Percentiles rank a stretch among this genome's conserved stretches.
Evolutionary conservation across 2,797 vertebrate genomes (phyloP).

Genomic region (Lindbergichthys nudifrons): DNA sequence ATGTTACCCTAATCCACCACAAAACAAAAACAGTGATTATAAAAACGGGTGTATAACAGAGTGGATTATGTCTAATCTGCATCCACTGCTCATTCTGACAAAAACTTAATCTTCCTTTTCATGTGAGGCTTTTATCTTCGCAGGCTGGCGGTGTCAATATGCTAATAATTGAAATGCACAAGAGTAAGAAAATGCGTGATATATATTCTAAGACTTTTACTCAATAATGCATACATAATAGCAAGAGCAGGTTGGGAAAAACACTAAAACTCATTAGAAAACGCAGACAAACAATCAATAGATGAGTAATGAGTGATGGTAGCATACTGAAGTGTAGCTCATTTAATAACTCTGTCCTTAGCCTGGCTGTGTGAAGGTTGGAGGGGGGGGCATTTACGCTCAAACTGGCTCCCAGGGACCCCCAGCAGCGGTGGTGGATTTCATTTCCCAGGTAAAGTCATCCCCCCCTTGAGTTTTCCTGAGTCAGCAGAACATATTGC

Average conservation of each 20-base stretch:
- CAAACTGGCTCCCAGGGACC: background rate
- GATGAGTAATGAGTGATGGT: conserved; percentile 12
- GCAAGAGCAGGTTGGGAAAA: background rate
- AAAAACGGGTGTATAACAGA: background rate
- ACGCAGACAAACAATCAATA: conserved; percentile 22
- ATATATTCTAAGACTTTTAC: background rate
- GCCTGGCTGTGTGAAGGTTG: conserved; percentile 30
- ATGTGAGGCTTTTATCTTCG: conserved; percentile 17
- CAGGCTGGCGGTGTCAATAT: background rate
- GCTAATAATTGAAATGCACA: background rate
- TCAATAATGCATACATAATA: conserved; percentile 2
- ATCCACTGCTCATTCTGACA: conserved; percentile 12
- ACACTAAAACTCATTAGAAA: background rate
- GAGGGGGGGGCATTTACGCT: background rate
- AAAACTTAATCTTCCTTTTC: conserved; percentile 24
- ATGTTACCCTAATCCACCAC: background rate
- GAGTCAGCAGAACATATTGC: background rate
- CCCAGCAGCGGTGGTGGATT: conserved; percentile 10
- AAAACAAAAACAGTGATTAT: conserved; percentile 17
- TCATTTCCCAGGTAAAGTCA: conserved; percentile 11
- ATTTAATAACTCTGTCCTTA: conserved; percentile 1
- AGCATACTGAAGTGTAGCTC: conserved; percentile 8
- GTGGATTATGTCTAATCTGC: conserved; percentile 35
- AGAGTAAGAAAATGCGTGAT: background rate
- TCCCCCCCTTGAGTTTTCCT: background rate